These are phyloP conservation scores for Vulpes vulpes DNA, from an alignment of 2,113 vertebrate species.

Conservation along the genomic window DNA sequence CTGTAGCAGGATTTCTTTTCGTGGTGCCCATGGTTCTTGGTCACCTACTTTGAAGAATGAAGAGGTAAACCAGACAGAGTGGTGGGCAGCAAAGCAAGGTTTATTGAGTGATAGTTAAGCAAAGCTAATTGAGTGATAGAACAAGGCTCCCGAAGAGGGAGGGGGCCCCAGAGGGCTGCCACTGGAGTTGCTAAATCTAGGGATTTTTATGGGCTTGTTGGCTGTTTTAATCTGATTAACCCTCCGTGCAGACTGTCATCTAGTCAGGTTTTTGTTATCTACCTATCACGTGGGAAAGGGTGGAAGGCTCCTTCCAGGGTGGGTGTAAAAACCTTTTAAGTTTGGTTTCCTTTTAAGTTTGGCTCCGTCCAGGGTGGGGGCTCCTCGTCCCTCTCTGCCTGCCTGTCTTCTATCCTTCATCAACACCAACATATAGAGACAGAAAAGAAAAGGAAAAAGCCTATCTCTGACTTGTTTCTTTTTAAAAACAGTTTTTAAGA, in stretches of 20 bases:
- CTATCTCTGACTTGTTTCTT: neutral
- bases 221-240: neutral
- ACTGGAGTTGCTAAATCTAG: neutral
- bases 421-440: neutral
- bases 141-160: neutral
- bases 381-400: neutral
- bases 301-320: neutral
- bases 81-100: neutral
- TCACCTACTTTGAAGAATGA: neutral
- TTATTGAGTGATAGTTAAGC: neutral
- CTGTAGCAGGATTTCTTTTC: neutral
- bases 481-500: neutral
- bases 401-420: neutral
- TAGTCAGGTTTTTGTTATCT: neutral
- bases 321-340: neutral
- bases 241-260: neutral
- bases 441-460: neutral
- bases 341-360: neutral
- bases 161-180: neutral
- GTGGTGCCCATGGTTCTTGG: neutral
- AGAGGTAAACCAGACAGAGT: neutral
- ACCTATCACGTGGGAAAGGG: neutral
- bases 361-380: neutral
- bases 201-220: neutral
- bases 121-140: neutral